phyloP scores from a whole-genome alignment of 2,113 vertebrate genomes.

The Fulica atra region DNA sequence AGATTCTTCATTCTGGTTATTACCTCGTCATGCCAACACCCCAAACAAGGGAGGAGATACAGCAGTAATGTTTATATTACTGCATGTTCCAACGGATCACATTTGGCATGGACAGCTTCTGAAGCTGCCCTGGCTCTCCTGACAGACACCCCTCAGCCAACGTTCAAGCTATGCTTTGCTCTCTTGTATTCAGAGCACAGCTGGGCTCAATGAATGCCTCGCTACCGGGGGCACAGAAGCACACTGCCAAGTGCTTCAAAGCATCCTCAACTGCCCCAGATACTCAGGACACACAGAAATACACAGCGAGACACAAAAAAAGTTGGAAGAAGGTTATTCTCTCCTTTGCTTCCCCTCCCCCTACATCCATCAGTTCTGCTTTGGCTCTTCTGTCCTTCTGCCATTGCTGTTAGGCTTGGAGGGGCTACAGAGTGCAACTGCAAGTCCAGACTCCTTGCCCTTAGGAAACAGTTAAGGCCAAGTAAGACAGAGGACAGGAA shows the following conservation, averaged over 20 bases:
- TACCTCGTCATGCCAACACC: neutral
- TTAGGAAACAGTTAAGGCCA: neutral
- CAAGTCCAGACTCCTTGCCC: neutral
- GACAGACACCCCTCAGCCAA: neutral
- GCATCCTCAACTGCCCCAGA: neutral
- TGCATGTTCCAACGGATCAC: neutral
- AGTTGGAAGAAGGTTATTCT: neutral
- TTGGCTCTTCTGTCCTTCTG: neutral
- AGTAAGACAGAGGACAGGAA: neutral
- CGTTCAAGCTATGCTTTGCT: neutral
- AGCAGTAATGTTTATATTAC: neutral
- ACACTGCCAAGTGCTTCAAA: neutral
- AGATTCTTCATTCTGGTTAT: neutral
- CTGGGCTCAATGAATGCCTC: neutral
- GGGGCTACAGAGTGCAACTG: neutral
- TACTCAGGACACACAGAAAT: neutral
- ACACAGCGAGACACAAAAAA: neutral
- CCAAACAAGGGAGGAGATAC: neutral
- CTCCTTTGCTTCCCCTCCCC: neutral
- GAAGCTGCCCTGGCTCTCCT: conserved; percentile 9
- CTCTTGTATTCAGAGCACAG: neutral
- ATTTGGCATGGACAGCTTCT: neutral
- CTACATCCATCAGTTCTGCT: neutral
- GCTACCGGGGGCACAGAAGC: neutral
- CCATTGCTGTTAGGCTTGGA: neutral